Conservation (phyloP, 2,113 vertebrate species). For the Corynorhinus townsendii region DNA sequence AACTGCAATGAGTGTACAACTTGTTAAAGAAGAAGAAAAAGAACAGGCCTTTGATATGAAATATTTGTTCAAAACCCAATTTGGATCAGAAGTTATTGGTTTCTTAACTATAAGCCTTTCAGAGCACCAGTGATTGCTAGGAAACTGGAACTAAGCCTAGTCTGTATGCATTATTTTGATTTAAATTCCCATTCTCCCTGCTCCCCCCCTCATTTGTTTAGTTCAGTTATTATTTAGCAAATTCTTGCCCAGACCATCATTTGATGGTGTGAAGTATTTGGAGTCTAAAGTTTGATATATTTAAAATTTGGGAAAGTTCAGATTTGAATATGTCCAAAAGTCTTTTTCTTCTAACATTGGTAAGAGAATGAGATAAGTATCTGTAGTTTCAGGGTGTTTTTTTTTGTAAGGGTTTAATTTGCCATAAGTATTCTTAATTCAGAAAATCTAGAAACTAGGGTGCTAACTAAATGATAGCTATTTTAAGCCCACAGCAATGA, state of each 20-base stretch:
- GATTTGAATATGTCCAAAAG: neutral
- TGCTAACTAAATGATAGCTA: neutral
- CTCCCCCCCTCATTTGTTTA: neutral
- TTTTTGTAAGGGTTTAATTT: slow-evolving; percentile 14
- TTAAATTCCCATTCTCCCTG: neutral
- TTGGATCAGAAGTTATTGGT: slow-evolving; percentile 58
- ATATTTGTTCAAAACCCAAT: slow-evolving; percentile 53
- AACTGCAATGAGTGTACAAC: slow-evolving; percentile 19
- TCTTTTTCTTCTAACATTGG: slow-evolving; percentile 30
- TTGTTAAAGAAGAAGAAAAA: neutral
- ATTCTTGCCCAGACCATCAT: slow-evolving; percentile 36
- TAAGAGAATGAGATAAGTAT: slow-evolving; percentile 31
- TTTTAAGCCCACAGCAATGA: neutral
- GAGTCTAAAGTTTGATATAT: slow-evolving; percentile 12
- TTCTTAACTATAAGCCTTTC: slow-evolving; percentile 64
- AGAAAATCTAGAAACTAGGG: slow-evolving; percentile 28
- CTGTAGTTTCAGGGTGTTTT: neutral
- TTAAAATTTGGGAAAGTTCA: slow-evolving; percentile 32
- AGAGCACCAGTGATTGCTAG: slow-evolving; percentile 49
- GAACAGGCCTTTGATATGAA: slow-evolving; percentile 48
- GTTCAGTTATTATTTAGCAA: slow-evolving; percentile 35
- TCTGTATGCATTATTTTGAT: slow-evolving; percentile 55
- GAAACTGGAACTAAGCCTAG: slow-evolving; percentile 42
- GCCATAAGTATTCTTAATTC: slow-evolving; percentile 7
- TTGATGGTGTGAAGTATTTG: slow-evolving; percentile 20